Base-by-base conservation (phyloP, 2,888 invertebrate species). In the Tineola bisselliella region DNA sequence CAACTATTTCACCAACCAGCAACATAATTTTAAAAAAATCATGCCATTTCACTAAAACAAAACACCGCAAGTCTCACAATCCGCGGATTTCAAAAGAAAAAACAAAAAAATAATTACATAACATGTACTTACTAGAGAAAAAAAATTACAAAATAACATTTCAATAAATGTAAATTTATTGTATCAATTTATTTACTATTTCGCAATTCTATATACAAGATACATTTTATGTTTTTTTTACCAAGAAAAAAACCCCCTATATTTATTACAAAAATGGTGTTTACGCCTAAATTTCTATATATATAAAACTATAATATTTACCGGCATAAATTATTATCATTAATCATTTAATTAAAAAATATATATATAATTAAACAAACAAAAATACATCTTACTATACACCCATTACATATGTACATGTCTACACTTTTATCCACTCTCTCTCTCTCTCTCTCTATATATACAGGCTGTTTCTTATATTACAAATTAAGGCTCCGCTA, bases 241-340 rank as follows among this genome's bases (percentile, higher is more conserved):
- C 80, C 80, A 87, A 86, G 86, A 86, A 48, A 48, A 15, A 18
- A 48, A 48, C 4, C 6, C n/a, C 44, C 82, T 86, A 86, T 81
- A 79, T 70, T 78, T 81, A 81, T 84, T 70, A 79, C 76, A 77
- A 74, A 79, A 82, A 81, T 81, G 74, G 80, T 79, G 82, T 81
- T 74, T 10, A 79, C 77, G 74, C 80, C 84, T 84, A 86, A 18
- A 69, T 66, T 86, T n/a, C n/a, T 86, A 87, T 87, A 87, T 87
- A 78, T 86, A 87, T 87, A 87, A 79, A 82, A 75, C 81, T 84
- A 84, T 52, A 54, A 59, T 62, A 43, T 62, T 79, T 79, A 82
- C 81, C 79, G 71, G 83, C 86, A 87, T 87, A 87, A 87, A 87
- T 87, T 84, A 87, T 82, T 86, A 86, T 82, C 75, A 82, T 79